phyloP scores from a whole-genome alignment of 2,888 invertebrate genomes.

The Rotaria magnacalcarata region DNA sequence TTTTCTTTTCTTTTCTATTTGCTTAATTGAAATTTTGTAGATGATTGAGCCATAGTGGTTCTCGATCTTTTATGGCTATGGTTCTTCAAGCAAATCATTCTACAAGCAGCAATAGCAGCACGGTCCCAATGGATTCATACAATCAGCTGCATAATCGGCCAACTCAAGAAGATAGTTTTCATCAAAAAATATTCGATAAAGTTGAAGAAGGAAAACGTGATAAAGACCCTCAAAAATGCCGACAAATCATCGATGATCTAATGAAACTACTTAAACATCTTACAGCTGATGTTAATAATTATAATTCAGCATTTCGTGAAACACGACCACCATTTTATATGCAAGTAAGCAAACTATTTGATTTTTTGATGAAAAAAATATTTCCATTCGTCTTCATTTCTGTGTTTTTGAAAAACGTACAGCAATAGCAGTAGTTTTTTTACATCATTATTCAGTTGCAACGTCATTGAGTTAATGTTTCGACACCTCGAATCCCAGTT shows the following conservation, averaged over 20 bases:
- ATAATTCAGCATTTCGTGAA: slow-evolving; percentile 33
- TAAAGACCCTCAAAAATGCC: background rate
- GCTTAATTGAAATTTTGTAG: background rate
- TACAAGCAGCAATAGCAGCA: background rate
- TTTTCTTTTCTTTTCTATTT: background rate
- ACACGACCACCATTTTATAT: slow-evolving; percentile 26
- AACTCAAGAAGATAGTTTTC: background rate
- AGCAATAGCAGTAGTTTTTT: too few species aligned
- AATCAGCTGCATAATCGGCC: background rate
- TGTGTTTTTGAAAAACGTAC: too few species aligned
- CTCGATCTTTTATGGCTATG: background rate
- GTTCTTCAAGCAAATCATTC: background rate
- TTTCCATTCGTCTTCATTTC: too few species aligned
- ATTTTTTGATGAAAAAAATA: too few species aligned
- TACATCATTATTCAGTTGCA: too few species aligned
- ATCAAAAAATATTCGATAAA: background rate
- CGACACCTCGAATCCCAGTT: too few species aligned
- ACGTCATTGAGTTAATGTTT: too few species aligned
- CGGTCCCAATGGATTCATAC: background rate
- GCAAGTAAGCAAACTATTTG: background rate
- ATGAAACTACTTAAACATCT: slow-evolving; percentile 6
- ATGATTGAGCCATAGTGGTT: background rate
- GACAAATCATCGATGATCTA: background rate
- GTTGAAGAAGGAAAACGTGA: background rate
- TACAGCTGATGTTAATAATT: slow-evolving; percentile 15